Evolutionary conservation across 2,888 invertebrate genomes (phyloP), one percentile per base, ranked within the genome.

Genomic region (Phalera bucephala): DNA sequence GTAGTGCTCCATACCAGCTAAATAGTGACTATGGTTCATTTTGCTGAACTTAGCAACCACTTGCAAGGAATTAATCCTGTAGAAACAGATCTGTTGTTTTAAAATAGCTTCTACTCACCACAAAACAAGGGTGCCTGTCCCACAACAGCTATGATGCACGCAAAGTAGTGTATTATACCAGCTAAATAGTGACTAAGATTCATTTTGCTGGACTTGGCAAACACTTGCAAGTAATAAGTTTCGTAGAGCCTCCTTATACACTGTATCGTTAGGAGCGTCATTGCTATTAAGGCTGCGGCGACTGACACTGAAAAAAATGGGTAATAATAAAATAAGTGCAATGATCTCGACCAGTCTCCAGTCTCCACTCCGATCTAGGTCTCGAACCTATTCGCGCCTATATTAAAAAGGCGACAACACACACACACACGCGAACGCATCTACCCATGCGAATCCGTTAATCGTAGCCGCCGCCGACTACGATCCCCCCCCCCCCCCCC

Each of bases 1-100:
- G 70, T 98, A 98, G 82, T 97, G 96, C 1, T 92, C 59, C 52
- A 93, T 92, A 0, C 97, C 97, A 3, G 94, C 84, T 0, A 94
- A 35, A 64, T 97, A 98, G 72, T 96, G 95, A 0, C 91, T 78
- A 0, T 97, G 47, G 73, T 96, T 96, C 69, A 98, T 97, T 72
- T 92, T 94, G 36, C 93, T 92, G 32, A 93, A 90, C 48, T 90
- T 91, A 0, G 96, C 95, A 72, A 95, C 98, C 13, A 97, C 92
- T 72, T 94, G 96, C 12, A 97, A 80, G 68, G 83, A 95, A 56
- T 93, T 91, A 0, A 95, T 94, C 80, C 98, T 97, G 62, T 96
- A 96, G n/a, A n/a, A n/a, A n/a, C n/a, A n/a, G n/a, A n/a, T n/a
- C n/a, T n/a, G n/a, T n/a, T n/a, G n/a, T n/a, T n/a, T n/a, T n/a